Base-by-base conservation (phyloP, 37 sponge, comb jelly and placozoan species). In the Beroe ovata region DNA sequence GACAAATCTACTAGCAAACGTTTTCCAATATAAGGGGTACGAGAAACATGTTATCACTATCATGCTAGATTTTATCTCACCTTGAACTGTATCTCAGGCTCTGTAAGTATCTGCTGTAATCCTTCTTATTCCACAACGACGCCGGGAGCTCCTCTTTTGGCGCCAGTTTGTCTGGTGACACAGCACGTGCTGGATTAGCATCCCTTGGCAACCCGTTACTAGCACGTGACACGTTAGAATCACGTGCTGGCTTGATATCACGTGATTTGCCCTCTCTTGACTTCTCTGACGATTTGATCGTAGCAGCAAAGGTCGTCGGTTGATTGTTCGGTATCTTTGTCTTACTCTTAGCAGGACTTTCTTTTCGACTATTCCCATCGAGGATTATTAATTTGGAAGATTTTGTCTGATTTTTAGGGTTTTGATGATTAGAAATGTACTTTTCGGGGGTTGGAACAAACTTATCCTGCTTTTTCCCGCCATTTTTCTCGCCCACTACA, bases 71-170 rank as follows among this genome's bases (percentile, higher is more conserved):
- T n/a, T n/a, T n/a, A n/a, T 47, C 35, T 33, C 35, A 66, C 69
- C 69, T 33, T 25, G 32, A 25, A 18, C 30, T 25, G 36, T 66
- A 66, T 14, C 69, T 25, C 35, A 66, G 69, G 30, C 32, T 29
- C 16, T 66, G 25, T 3, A 66, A 37, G 35, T 66, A 66, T 29
- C 30, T 66, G 36, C 35, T 66, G 69, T 66, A 66, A 33, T 66
- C 69, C 69, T 25, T 66, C 69, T 66, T 66, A 37, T 32, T 30
- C 69, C 69, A 66, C 25, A 29, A 37, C 36, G 25, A 29, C 18
- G 25, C 30, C 32, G 25, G 32, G 36, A 66, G 16, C 11, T 66
- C 69, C 14, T 66, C 69, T 25, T 61, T 61, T 16, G 22, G 26
- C 8, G 14, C 34, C 11, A 25, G 32, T 66, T 33, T 32, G 16